A percentile compares a stretch with the other conserved stretches of the same genome.
phyloP scores from a whole-genome alignment of 2,888 invertebrate species.

The Stratiomys singularior region DNA sequence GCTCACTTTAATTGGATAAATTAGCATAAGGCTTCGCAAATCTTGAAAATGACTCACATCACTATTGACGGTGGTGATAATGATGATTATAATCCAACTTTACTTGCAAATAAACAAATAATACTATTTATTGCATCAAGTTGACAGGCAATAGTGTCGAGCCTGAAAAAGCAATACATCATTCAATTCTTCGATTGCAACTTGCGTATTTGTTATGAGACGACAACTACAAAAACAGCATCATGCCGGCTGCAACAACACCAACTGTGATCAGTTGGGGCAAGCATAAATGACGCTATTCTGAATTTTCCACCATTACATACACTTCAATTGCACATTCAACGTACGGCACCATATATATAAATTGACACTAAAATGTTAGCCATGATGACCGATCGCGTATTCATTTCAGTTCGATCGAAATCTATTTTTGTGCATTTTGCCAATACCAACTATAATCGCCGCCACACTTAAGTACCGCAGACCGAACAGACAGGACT shows the following conservation, averaged over 20 bases:
- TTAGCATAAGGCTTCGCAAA: too few species aligned
- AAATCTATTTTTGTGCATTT: conserved; percentile 50
- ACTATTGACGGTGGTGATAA: not conserved
- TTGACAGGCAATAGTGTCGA: conserved; percentile 44
- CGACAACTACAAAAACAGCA: conserved; percentile 12
- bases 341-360: conserved; percentile 44
- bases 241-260: not conserved
- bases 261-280: not conserved
- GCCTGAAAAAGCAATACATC: conserved; percentile 20
- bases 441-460: conserved; percentile 28
- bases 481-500: not conserved
- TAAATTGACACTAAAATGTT: conserved; percentile 52
- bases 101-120: conserved; percentile 24
- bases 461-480: not conserved
- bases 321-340: conserved; percentile 51
- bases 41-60: not conserved
- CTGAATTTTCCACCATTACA: conserved; percentile 37
- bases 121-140: conserved; percentile 37
- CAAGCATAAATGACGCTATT: conserved; percentile 36
- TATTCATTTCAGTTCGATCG: conserved; percentile 48
- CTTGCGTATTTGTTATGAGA: conserved; percentile 26
- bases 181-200: conserved; percentile 30
- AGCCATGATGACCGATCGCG: conserved; percentile 50
- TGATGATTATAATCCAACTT: not conserved
- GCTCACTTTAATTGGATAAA: too few species aligned